Evolutionary conservation across 2,797 vertebrate species (phyloP), one percentile per base, ranked within the genome.

Genomic region (Meda fulgida): DNA sequence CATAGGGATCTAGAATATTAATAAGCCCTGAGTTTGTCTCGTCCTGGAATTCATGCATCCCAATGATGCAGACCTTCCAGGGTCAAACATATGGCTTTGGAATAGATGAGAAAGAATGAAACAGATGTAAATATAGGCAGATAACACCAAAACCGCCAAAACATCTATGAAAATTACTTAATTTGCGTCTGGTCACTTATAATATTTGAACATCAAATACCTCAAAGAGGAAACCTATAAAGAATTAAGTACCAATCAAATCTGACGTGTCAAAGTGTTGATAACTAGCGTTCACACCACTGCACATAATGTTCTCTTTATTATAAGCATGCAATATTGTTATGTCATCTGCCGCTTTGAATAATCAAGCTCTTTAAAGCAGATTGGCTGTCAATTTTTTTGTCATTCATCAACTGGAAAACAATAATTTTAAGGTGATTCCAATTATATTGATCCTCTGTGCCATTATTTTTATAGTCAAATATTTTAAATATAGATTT

Each of bases 1-100:
- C 43, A 58, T 38, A 51, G n/a, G 46, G 77, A 79, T 29, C 53
- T 8, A 34, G 86, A 76, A 87, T 81, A 80, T 85, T 58, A 84
- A 73, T 31, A 63, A 84, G 16, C 71, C n/a, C 38, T 16, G 60
- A 65, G 67, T 80, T 79, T 80, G 29, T 34, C 53, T n/a, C 2
- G 3, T 7, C n/a, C 60, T 72, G 73, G 63, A 79, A 82, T 53
- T 53, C 77, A 84, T 80, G 65, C 67, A 78, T 34, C 29, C 66
- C 43, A 73, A 84, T 55, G 58, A 76, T 58, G 36, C 84, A 69
- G 69, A 71, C 31, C 29, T 85, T 29, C 55, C 77, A 85, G 69
- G 77, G 84, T 80, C 67, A 73, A 85, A 72, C 69, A 65, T 9
- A 79, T 46, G n/a, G 31, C 60, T 51, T 21, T 58, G 58, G 73